Evolutionary conservation across 2,113 vertebrate genomes (phyloP).

Genomic region (Porphyrio hochstetteri): DNA sequence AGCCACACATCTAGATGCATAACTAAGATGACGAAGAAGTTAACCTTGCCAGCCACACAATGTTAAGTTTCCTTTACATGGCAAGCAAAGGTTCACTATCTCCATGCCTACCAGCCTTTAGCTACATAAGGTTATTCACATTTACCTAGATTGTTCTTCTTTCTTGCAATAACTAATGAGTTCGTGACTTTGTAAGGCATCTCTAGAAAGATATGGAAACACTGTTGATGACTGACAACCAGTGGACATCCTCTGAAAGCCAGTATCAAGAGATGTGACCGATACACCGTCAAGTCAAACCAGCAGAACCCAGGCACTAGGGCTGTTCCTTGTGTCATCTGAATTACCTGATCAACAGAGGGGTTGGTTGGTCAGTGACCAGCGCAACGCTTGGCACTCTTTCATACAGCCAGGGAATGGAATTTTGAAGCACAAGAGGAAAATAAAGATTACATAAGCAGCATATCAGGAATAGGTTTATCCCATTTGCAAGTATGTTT

Average conservation of each 20-base stretch:
- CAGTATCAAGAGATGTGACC: not conserved
- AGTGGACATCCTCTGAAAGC: not conserved
- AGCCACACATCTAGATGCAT: not conserved
- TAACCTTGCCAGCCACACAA: not conserved
- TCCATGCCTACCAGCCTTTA: not conserved
- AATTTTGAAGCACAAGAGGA: not conserved
- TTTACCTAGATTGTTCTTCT: not conserved
- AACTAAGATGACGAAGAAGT: not conserved
- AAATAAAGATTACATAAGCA: not conserved
- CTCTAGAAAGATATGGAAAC: not conserved
- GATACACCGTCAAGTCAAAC: fast-evolving
- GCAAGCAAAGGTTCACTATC: not conserved
- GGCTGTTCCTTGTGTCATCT: not conserved
- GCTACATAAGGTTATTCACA: not conserved
- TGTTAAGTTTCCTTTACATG: fast-evolving
- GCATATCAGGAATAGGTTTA: not conserved
- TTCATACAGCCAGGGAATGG: not conserved
- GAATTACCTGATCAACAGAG: not conserved
- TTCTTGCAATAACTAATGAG: not conserved
- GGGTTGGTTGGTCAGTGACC: not conserved
- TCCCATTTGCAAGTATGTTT: not conserved
- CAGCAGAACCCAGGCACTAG: not conserved
- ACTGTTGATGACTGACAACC: not conserved
- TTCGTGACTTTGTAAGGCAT: not conserved
- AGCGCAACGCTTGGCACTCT: not conserved